A percentile compares a stretch with the other conserved stretches of the same genome.
Conservation (phyloP, 2,888 invertebrate species). For the Hyppa rectilinea region DNA sequence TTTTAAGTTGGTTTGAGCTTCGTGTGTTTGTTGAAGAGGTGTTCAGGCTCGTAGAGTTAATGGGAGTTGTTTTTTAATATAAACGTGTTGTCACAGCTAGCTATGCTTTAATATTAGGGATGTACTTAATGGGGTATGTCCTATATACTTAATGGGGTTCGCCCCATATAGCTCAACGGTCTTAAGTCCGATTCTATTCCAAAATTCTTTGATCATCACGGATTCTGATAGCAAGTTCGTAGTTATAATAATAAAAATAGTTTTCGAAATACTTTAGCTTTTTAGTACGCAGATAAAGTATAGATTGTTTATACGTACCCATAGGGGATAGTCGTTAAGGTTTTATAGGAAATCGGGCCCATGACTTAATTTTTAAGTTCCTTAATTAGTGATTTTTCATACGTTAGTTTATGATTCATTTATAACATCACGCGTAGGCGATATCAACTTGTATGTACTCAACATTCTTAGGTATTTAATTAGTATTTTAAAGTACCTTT, state of each 20-base stretch:
- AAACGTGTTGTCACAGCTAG: slow-evolving; percentile 65
- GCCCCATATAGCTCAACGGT: slow-evolving; percentile 58
- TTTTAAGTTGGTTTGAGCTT: slow-evolving; percentile 58
- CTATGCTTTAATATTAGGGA: slow-evolving; percentile 65
- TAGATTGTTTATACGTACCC: slow-evolving; percentile 86
- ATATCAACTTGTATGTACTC: slow-evolving; percentile 79
- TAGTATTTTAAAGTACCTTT: slow-evolving; percentile 81
- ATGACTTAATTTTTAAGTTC: slow-evolving; percentile 89
- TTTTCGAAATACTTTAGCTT: slow-evolving; percentile 87
- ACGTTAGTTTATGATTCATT: slow-evolving; percentile 65
- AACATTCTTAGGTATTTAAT: slow-evolving; percentile 81
- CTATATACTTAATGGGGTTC: slow-evolving; percentile 57
- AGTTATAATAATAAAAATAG: slow-evolving; percentile 75
- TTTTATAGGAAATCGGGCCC: slow-evolving; percentile 89
- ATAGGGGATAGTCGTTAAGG: slow-evolving; percentile 81
- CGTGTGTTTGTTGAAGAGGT: slow-evolving; percentile 54
- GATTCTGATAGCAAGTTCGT: slow-evolving; percentile 72
- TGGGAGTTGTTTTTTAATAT: slow-evolving; percentile 46
- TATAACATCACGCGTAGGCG: slow-evolving; percentile 68
- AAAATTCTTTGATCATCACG: slow-evolving; percentile 68
- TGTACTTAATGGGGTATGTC: slow-evolving; percentile 60
- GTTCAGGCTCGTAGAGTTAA: slow-evolving; percentile 47
- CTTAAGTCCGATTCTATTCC: slow-evolving; percentile 64
- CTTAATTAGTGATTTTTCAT: slow-evolving; percentile 72
- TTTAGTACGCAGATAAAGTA: slow-evolving; percentile 81